phyloP scores from a whole-genome alignment of 2,888 invertebrate genomes.

The Athrips mouffetella region DNA sequence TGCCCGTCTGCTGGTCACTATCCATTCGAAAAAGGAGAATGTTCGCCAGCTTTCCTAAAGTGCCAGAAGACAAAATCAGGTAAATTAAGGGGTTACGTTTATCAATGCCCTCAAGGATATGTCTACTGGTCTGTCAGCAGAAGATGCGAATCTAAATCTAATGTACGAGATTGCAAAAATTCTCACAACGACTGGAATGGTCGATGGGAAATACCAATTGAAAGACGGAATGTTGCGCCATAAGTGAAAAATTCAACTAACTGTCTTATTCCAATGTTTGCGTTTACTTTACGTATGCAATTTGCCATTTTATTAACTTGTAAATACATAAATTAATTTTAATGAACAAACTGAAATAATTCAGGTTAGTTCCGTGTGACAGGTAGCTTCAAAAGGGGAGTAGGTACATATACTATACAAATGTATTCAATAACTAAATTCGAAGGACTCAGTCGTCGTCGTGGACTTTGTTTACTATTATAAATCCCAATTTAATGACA shows the following conservation, averaged over 20 bases:
- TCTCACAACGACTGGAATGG: slow-evolving; percentile 59
- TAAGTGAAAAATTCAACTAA: slow-evolving; percentile 28
- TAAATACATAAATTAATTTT: neutral
- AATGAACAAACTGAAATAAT: too few species aligned
- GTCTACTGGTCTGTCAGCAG: slow-evolving; percentile 88
- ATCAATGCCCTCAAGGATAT: slow-evolving; percentile 87
- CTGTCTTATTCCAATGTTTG: too few species aligned
- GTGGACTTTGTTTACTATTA: too few species aligned
- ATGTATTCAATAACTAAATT: too few species aligned
- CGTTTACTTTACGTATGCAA: neutral
- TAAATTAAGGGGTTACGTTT: slow-evolving; percentile 82
- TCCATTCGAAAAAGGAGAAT: slow-evolving; percentile 82
- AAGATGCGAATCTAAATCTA: slow-evolving; percentile 83
- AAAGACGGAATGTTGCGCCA: slow-evolving; percentile 70
- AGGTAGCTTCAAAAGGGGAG: neutral
- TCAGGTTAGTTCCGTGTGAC: too few species aligned
- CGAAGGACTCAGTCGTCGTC: too few species aligned
- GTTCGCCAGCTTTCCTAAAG: slow-evolving; percentile 84
- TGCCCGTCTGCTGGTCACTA: slow-evolving; percentile 85
- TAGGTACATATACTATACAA: too few species aligned
- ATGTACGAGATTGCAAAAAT: slow-evolving; percentile 79
- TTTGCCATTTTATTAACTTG: neutral
- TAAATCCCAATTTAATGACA: too few species aligned
- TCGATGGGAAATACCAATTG: slow-evolving; percentile 78
- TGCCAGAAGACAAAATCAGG: slow-evolving; percentile 76